phyloP scores from a whole-genome alignment of 2,888 invertebrate species.

The Myopa testacea region DNA sequence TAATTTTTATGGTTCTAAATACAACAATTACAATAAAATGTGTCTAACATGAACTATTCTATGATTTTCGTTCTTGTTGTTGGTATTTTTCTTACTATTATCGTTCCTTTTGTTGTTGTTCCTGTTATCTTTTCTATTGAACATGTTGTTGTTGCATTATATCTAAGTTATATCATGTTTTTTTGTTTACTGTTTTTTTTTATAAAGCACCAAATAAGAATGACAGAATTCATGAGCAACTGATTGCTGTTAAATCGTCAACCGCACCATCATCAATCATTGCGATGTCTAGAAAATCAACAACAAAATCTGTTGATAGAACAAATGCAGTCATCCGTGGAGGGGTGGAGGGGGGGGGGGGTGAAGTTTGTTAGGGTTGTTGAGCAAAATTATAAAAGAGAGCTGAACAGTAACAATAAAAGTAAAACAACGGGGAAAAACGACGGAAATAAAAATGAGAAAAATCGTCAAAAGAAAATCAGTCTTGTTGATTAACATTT shows the following conservation, averaged over 20 bases:
- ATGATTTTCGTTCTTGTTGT: conserved; percentile 10
- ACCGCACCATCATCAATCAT: conserved; percentile 43
- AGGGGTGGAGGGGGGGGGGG: too few species aligned
- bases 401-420: too few species aligned
- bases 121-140: neutral
- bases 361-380: too few species aligned
- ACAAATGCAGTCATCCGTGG: neutral
- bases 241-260: conserved; percentile 31
- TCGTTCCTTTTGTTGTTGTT: neutral
- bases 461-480: too few species aligned
- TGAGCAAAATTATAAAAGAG: too few species aligned
- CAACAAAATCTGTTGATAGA: neutral
- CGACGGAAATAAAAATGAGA: too few species aligned
- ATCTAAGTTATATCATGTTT: too few species aligned
- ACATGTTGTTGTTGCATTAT: too few species aligned
- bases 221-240: conserved; percentile 29
- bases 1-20: neutral
- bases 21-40: conserved; percentile 42
- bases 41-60: neutral
- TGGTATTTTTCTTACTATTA: conserved; percentile 7
- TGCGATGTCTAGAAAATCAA: conserved; percentile 2
- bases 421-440: too few species aligned
- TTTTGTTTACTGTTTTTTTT: conserved; percentile 1
- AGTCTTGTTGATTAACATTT: too few species aligned
- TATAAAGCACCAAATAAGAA: conserved; percentile 1